A percentile compares a stretch with the other conserved stretches of the same genome.
These are phyloP conservation scores for Heteromormyrus szaboi DNA, from an alignment of 2,797 vertebrate species.

Conservation along the genomic window DNA sequence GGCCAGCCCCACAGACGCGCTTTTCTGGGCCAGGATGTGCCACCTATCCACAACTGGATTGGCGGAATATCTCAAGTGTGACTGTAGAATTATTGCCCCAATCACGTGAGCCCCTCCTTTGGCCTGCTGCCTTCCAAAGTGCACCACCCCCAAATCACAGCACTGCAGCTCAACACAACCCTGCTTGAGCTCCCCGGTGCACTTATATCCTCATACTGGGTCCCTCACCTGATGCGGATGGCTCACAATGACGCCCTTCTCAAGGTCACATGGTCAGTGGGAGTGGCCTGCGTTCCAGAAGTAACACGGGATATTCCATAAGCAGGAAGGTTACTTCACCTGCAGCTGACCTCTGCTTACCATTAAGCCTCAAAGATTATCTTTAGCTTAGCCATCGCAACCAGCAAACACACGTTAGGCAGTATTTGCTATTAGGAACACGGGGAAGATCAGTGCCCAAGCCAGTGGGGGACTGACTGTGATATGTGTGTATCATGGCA, in stretches of 20 bases:
- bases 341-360: slow-evolving; percentile 11
- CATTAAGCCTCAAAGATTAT: not conserved
- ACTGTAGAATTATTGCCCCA: slow-evolving; percentile 57
- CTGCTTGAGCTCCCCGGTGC: slow-evolving; percentile 42
- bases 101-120: slow-evolving; percentile 64
- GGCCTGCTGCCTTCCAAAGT: slow-evolving; percentile 54
- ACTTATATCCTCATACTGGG: slow-evolving; percentile 20
- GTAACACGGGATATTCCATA: slow-evolving; percentile 32
- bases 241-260: slow-evolving; percentile 35
- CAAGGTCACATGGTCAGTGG: slow-evolving; percentile 47
- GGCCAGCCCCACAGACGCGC: not conserved
- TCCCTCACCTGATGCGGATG: slow-evolving; percentile 5
- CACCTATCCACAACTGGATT: slow-evolving; percentile 52
- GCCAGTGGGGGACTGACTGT: not conserved
- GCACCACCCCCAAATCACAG: slow-evolving; percentile 64
- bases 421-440: not conserved
- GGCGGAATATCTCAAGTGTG: slow-evolving; percentile 53
- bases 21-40: slow-evolving; percentile 29
- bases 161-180: slow-evolving; percentile 62
- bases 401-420: not conserved
- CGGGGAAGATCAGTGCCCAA: not conserved
- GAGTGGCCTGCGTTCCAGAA: slow-evolving; percentile 56
- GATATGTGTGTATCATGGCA: not conserved
- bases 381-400: not conserved
- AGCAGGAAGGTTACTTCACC: slow-evolving; percentile 17